A percentile compares a stretch with the other conserved stretches of the same genome.
phyloP scores from a whole-genome alignment of 2,113 vertebrate genomes.

The Mormoops blainvillei region DNA sequence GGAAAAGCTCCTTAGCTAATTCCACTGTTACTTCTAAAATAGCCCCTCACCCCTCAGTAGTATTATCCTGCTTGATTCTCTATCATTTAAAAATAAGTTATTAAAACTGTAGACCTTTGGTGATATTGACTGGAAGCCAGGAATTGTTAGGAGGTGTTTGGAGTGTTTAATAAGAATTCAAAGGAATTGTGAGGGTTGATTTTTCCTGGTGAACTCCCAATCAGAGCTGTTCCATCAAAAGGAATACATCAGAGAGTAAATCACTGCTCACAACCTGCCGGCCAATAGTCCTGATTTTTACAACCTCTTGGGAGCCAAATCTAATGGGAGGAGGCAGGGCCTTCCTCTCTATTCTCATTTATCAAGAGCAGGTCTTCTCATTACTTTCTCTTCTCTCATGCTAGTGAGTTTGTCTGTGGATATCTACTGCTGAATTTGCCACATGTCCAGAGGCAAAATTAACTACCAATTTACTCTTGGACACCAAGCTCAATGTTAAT shows the following conservation, averaged over 20 bases:
- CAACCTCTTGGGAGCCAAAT: background rate
- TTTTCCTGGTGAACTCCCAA: background rate
- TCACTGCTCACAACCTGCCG: background rate
- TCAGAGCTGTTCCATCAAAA: background rate
- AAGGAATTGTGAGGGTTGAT: background rate
- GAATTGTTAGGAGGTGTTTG: background rate
- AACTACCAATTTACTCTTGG: constrained; percentile 37
- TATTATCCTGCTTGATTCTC: background rate
- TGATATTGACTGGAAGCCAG: background rate
- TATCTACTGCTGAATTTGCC: background rate
- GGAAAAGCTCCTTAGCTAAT: background rate
- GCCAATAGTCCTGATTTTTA: background rate
- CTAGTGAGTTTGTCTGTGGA: background rate
- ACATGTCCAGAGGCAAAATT: constrained; percentile 29
- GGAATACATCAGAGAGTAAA: background rate
- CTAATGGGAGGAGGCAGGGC: background rate
- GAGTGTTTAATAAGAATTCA: background rate
- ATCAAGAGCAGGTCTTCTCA: background rate
- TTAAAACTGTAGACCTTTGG: background rate
- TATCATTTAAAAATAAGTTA: constrained; percentile 13
- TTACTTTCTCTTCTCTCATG: background rate
- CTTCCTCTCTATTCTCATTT: background rate
- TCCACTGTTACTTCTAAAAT: background rate
- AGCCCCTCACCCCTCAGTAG: background rate
- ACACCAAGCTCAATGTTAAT: constrained; percentile 24